Evolutionary conservation across 2,888 invertebrate species (phyloP).

Genomic region (Catocala nupta): DNA sequence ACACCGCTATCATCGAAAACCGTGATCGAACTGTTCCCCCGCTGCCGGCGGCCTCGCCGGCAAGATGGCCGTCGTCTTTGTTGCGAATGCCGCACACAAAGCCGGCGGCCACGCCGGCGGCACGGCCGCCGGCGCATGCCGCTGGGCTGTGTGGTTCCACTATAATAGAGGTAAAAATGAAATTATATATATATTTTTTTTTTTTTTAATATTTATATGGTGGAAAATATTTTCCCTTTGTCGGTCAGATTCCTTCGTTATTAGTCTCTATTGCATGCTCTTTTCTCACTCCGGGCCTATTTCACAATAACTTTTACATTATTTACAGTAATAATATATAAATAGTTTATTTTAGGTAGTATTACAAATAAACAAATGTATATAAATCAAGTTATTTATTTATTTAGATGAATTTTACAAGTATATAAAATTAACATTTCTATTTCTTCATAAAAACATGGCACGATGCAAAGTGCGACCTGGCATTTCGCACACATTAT

Average conservation of each 20-base stretch:
- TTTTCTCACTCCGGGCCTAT: constrained; percentile 4
- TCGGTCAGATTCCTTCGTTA: constrained; percentile 8
- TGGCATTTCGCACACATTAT: constrained; percentile 3
- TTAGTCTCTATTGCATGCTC: constrained; percentile 4
- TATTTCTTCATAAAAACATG: constrained; percentile 17
- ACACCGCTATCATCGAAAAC: no score
- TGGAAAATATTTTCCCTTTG: constrained; percentile 24
- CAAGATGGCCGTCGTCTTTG: no score
- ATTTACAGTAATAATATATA: constrained; percentile 4
- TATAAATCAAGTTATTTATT: neutral
- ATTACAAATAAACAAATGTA: neutral
- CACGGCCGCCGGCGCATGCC: no score
- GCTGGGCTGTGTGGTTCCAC: no score
- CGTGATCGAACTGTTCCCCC: no score
- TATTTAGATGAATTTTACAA: neutral
- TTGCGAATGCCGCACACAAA: no score
- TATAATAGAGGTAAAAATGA: constrained; percentile 1
- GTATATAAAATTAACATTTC: neutral
- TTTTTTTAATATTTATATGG: constrained; percentile 6
- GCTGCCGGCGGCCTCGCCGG: no score
- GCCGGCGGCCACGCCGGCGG: no score
- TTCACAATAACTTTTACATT: neutral
- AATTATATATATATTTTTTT: neutral
- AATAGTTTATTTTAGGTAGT: constrained; percentile 1
- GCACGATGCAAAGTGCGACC: constrained; percentile 18